Base-by-base conservation (phyloP, 2,113 vertebrate species). In the Caloenas nicobarica region DNA sequence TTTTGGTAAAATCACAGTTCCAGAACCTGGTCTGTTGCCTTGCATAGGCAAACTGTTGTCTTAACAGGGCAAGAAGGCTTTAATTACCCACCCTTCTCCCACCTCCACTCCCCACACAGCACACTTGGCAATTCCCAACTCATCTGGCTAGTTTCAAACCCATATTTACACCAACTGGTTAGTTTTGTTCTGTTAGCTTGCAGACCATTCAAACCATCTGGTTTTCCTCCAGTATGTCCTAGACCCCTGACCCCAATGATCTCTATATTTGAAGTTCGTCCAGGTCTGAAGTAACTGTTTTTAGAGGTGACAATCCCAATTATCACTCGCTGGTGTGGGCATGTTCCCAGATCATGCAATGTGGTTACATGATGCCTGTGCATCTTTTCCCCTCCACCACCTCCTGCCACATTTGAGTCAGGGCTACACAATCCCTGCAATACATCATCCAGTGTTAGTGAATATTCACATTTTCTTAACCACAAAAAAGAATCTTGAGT, bases 141-240 rank as follows among this genome's bases (percentile, higher is more conserved):
- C 56, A 84, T 95, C 96, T 97, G 96, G 94, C 25, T 97, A 95
- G 72, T 84, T 95, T 97, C 94, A 96, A 96, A 89, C 15, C 61
- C 24, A 2, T 93, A 93, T 84, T 91, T 95, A 92, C 65, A 85
- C 73, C 86, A 92, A 91, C 77, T 48, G 77, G 91, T 95, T 95
- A 64, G 92, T 91, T 95, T 81, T 81, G 33, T 86, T 81, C 91
- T 92, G 6, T 96, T 87, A 92, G 9, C 53, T 93, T 11, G 3
- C 34, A 95, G 77, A 89, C 81, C 16, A 40, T 91, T 93, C 91
- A 91, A 91, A 96, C 81, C 91, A 95, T 97, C 93, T 97, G 96
- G 1, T 93, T 96, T 95, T 89, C 77, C 70, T 96, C 94, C 60
- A 89, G 28, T 44, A 79, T 89, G 61, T 95, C 89, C 81, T 91